phyloP scores from a whole-genome alignment of 2,797 vertebrate genomes.

The Pelodytes ibericus region DNA sequence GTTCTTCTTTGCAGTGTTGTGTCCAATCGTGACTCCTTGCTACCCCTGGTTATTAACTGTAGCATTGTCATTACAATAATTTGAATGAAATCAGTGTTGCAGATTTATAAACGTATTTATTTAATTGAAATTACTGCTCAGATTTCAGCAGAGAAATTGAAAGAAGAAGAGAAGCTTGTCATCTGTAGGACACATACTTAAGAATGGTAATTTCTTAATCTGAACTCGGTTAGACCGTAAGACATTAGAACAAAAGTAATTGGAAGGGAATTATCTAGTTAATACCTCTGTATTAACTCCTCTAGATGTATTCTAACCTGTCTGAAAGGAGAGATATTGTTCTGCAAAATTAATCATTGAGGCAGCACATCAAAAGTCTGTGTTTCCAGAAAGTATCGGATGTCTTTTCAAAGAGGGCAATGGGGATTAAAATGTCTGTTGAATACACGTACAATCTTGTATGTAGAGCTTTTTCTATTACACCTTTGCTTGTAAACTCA shows the following conservation, averaged over 20 bases:
- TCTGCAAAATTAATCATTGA: neutral
- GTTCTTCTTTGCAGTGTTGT: conserved; percentile 14
- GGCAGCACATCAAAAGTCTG: conserved; percentile 1
- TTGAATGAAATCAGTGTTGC: conserved; percentile 31
- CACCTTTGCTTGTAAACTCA: neutral
- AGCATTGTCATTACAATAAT: conserved; percentile 43
- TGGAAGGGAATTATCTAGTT: conserved; percentile 25
- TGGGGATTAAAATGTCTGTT: neutral
- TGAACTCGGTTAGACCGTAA: conserved; percentile 4
- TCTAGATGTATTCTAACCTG: conserved; percentile 13
- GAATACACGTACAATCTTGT: neutral
- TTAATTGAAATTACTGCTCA: conserved; percentile 36
- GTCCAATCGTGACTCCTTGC: conserved; percentile 8
- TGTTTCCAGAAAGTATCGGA: neutral
- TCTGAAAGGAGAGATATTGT: conserved; percentile 5
- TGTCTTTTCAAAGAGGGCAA: neutral
- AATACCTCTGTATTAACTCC: conserved; percentile 19
- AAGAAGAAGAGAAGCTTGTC: conserved; percentile 20
- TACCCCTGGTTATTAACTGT: conserved; percentile 36
- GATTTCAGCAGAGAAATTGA: conserved; percentile 32
- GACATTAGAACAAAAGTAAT: conserved; percentile 36
- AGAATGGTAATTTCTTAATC: conserved; percentile 30
- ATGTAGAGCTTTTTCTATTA: neutral
- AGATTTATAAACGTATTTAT: conserved; percentile 43
- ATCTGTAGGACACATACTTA: conserved; percentile 34